Percentiles rank a stretch among this genome's conserved stretches.
These are phyloP conservation scores for Lasioglossum malachurum DNA, from an alignment of 2,888 invertebrate species.

Conservation along the genomic window DNA sequence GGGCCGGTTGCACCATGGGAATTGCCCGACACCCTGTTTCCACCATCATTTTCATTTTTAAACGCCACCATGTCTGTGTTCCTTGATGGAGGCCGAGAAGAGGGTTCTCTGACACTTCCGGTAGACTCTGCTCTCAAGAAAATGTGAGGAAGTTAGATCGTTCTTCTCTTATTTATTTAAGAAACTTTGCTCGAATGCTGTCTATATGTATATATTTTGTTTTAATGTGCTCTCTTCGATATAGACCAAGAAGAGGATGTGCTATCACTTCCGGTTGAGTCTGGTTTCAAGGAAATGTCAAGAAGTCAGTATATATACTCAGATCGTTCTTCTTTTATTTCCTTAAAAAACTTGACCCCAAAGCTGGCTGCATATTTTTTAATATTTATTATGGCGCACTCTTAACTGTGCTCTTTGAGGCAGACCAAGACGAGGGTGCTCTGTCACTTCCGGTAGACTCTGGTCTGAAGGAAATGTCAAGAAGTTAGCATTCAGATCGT, in stretches of 20 bases:
- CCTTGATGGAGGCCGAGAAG: not conserved
- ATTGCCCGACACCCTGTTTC: conserved; percentile 11
- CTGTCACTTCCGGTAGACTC: not conserved
- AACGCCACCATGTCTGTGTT: not conserved
- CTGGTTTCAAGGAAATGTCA: not conserved
- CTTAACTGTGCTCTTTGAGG: not conserved
- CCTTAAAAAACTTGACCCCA: not conserved
- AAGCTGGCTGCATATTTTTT: too few relatives aligned
- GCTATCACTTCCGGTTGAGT: not conserved
- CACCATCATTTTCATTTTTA: not conserved
- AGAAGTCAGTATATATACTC: not conserved
- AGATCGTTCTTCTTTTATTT: not conserved
- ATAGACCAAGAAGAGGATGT: not conserved
- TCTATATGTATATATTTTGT: not conserved
- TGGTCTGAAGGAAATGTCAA: not conserved
- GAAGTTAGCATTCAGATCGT: not conserved
- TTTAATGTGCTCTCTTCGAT: not conserved
- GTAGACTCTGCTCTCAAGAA: not conserved
- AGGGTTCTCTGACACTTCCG: not conserved
- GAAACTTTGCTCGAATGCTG: not conserved
- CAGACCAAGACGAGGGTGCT: not conserved
- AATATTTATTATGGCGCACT: too few relatives aligned
- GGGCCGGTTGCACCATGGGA: not conserved
- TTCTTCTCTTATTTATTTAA: not conserved
- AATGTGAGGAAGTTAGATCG: not conserved